These are phyloP conservation scores for Mustela lutreola DNA, from an alignment of 2,113 vertebrate species.

Conservation along the genomic window DNA sequence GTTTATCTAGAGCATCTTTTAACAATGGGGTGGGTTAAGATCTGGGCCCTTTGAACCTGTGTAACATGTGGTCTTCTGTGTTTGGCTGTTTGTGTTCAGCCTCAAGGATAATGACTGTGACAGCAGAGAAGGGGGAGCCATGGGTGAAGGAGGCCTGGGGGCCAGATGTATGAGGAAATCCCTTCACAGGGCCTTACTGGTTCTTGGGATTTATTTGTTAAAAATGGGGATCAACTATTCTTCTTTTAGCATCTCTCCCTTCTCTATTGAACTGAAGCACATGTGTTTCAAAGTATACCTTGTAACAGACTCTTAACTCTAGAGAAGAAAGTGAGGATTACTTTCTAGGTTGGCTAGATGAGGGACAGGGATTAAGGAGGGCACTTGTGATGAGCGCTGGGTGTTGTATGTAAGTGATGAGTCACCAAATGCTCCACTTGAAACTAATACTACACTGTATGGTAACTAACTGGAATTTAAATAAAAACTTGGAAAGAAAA, in stretches of 20 bases:
- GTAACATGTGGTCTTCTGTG: fast-evolving
- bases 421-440: too few relatives aligned
- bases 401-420: too few relatives aligned
- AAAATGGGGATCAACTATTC: background rate
- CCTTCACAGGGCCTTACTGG: background rate
- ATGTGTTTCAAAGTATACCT: too few relatives aligned
- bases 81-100: background rate
- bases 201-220: background rate
- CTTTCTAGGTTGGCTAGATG: too few relatives aligned
- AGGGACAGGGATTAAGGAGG: too few relatives aligned
- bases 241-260: background rate
- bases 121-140: background rate
- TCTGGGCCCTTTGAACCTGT: background rate
- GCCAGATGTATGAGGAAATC: background rate
- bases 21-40: background rate
- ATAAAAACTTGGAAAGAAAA: too few relatives aligned
- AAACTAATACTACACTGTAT: too few relatives aligned
- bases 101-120: background rate
- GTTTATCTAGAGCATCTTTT: background rate
- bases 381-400: too few relatives aligned
- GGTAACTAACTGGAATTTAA: too few relatives aligned
- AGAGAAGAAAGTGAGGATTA: too few relatives aligned
- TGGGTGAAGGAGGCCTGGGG: background rate
- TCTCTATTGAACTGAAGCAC: background rate
- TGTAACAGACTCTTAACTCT: too few relatives aligned